These are phyloP conservation scores for Acrocephalus scirpaceus DNA, from an alignment of 2,797 vertebrate genomes.

Conservation along the genomic window DNA sequence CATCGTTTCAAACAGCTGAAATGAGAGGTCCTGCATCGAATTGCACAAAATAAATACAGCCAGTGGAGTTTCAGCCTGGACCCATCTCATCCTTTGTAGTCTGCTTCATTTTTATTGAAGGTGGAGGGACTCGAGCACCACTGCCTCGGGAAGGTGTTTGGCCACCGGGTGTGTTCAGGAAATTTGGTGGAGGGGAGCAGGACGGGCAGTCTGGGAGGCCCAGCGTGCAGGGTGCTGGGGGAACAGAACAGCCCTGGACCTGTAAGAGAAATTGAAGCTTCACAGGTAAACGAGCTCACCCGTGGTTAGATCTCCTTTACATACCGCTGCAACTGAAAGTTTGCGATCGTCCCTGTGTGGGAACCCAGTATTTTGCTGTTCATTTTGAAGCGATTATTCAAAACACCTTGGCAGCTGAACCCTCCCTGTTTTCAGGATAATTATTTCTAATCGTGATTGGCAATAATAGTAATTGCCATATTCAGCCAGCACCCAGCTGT, in stretches of 20 bases:
- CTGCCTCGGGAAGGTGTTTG: not conserved
- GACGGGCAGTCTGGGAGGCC: rapidly evolving
- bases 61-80: not conserved
- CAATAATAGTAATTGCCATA: conserved; percentile 57
- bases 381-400: conserved; percentile 40
- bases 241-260: not conserved
- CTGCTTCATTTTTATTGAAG: not conserved
- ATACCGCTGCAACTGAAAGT: not conserved
- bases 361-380: conserved; percentile 2
- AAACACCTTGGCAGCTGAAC: conserved; percentile 62
- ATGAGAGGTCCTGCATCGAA: not conserved
- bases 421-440: conserved; percentile 35
- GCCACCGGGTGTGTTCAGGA: not conserved
- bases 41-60: not conserved
- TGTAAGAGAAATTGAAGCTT: not conserved
- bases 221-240: rapidly evolving
- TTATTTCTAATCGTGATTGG: conserved; percentile 59
- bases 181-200: not conserved
- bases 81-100: not conserved
- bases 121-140: not conserved
- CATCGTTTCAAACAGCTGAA: conserved; percentile 42
- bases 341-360: not conserved
- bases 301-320: not conserved
- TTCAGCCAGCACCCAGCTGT: conserved; percentile 57
- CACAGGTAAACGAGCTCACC: not conserved